Evolutionary conservation across 2,888 invertebrate genomes (phyloP).

Genomic region (Euzetes globulus): DNA sequence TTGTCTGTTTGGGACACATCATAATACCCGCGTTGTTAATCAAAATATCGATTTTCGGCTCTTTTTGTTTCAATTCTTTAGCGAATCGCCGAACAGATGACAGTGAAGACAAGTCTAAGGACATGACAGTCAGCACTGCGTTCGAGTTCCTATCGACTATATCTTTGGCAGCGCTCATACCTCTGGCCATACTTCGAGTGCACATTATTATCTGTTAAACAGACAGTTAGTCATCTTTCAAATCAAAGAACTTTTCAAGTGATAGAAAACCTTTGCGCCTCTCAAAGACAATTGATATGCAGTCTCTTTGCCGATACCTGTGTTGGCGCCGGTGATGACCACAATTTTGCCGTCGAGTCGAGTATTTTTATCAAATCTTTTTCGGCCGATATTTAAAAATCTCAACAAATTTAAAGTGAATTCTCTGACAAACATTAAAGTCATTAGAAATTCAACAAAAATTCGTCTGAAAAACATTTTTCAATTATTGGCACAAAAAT

Average conservation of each 20-base stretch:
- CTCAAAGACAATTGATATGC: conserved; percentile 44
- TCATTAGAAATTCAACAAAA: conserved; percentile 22
- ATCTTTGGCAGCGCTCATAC: conserved; percentile 43
- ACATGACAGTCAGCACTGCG: conserved; percentile 40
- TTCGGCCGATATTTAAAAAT: conserved; percentile 29
- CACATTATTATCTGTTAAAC: conserved; percentile 44
- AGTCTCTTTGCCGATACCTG: conserved; percentile 46
- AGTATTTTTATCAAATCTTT: conserved; percentile 10
- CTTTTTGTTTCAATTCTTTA: conserved; percentile 43
- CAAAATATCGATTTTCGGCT: too few species aligned
- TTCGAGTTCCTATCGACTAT: neutral
- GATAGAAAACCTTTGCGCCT: conserved; percentile 40
- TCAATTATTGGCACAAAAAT: neutral
- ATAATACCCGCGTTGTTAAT: too few species aligned
- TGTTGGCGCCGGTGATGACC: conserved; percentile 46
- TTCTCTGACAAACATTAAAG: conserved; percentile 28
- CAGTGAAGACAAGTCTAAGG: conserved; percentile 61
- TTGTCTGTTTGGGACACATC: too few species aligned
- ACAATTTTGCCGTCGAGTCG: conserved; percentile 44
- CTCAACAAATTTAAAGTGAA: conserved; percentile 27
- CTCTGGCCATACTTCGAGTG: conserved; percentile 44
- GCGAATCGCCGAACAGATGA: conserved; percentile 63
- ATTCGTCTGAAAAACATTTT: conserved; percentile 24
- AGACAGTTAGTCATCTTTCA: neutral
- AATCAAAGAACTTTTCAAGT: neutral